phyloP scores from a whole-genome alignment of 2,113 vertebrate species.

The Brienomyrus longianalis region DNA sequence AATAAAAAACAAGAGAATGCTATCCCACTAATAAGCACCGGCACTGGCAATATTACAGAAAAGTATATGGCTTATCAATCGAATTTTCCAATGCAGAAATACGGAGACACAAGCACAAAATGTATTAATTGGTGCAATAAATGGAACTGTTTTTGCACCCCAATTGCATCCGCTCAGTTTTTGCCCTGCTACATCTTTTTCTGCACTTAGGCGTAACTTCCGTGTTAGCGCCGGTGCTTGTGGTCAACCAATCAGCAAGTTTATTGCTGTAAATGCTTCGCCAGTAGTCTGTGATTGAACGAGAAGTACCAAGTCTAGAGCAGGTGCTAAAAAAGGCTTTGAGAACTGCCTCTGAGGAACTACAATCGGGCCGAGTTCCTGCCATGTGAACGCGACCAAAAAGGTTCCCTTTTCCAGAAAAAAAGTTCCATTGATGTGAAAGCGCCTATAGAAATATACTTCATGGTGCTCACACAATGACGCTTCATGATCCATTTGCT shows the following conservation, averaged over 20 bases:
- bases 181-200: no score
- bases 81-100: not conserved
- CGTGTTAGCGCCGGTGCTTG: not conserved
- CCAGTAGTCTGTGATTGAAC: not conserved
- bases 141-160: no score
- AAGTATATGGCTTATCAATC: not conserved
- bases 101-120: not conserved
- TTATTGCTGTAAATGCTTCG: not conserved
- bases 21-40: not conserved
- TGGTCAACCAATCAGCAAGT: not conserved
- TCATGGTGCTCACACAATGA: not conserved
- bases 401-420: not conserved
- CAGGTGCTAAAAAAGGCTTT: not conserved
- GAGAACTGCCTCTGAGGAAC: not conserved
- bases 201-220: not conserved
- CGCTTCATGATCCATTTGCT: not conserved
- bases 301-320: not conserved
- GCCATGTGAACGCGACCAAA: not conserved
- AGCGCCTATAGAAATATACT: not conserved
- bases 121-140: not conserved
- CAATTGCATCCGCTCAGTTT: no score
- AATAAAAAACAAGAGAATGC: not conserved
- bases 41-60: not conserved
- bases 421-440: not conserved
- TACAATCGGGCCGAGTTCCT: not conserved